A percentile compares a stretch with the other conserved stretches of the same genome.
phyloP scores from a whole-genome alignment of 2,113 vertebrate genomes.

The Leptocoma aspasia region DNA sequence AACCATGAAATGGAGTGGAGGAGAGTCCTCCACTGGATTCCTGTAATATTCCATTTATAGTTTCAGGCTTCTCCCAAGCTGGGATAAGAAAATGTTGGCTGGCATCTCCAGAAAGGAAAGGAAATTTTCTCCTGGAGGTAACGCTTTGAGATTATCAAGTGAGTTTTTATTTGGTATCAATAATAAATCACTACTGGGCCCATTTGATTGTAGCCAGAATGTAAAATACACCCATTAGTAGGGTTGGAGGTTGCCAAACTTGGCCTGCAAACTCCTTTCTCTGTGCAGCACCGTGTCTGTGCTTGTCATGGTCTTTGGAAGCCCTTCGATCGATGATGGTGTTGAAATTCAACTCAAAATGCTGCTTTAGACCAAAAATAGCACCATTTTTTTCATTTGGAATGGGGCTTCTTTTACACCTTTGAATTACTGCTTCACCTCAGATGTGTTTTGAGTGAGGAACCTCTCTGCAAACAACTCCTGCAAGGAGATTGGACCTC shows the following conservation, averaged over 20 bases:
- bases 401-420: neutral
- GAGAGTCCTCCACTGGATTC: conserved; percentile 15
- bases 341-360: neutral
- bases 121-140: conserved; percentile 40
- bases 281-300: neutral
- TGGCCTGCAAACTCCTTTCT: neutral
- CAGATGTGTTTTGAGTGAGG: neutral
- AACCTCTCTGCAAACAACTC: neutral
- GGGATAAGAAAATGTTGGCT: conserved; percentile 21
- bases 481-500: neutral
- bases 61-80: neutral
- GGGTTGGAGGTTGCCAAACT: neutral
- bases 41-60: conserved; percentile 28
- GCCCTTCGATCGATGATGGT: neutral
- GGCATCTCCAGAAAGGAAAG: conserved; percentile 19
- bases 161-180: conserved; percentile 49
- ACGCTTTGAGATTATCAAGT: conserved; percentile 8
- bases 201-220: neutral
- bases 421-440: neutral
- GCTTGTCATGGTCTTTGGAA: neutral
- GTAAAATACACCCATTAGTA: neutral
- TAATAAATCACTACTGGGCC: conserved; percentile 39
- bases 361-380: neutral
- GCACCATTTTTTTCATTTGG: neutral
- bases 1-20: conserved; percentile 15